phyloP scores from a whole-genome alignment of 2,888 invertebrate genomes.

The Clusia tigrina region DNA sequence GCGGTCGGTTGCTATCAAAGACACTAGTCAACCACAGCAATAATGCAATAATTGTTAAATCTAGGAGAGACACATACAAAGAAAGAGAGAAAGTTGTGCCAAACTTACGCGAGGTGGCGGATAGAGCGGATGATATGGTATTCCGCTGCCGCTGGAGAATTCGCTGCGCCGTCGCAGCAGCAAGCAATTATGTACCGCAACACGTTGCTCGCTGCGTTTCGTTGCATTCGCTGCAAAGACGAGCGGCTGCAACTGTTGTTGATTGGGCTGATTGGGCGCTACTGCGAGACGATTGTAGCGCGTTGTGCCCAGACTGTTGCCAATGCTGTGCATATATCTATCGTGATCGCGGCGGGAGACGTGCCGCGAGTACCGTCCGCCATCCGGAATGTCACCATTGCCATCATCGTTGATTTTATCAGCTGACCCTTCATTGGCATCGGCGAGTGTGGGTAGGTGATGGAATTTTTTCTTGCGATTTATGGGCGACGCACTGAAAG shows the following conservation, averaged over 20 bases:
- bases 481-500: slow-evolving; percentile 61
- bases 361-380: slow-evolving; percentile 52
- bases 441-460: slow-evolving; percentile 48
- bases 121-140: slow-evolving; percentile 32
- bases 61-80: too few species aligned
- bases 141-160: slow-evolving; percentile 46
- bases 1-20: too few species aligned
- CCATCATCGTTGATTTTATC: slow-evolving; percentile 45
- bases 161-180: slow-evolving; percentile 56
- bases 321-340: slow-evolving; percentile 40
- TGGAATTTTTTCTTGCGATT: slow-evolving; percentile 54
- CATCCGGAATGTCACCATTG: slow-evolving; percentile 44
- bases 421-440: slow-evolving; percentile 37
- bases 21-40: too few species aligned
- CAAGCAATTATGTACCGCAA: slow-evolving; percentile 52
- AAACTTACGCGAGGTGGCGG: slow-evolving; percentile 31
- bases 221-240: slow-evolving; percentile 36
- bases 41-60: too few species aligned
- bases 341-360: slow-evolving; percentile 47
- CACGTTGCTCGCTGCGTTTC: slow-evolving; percentile 27
- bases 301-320: slow-evolving; percentile 46
- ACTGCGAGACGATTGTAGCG: slow-evolving; percentile 45
- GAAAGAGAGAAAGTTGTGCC: too few species aligned
- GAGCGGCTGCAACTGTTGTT: slow-evolving; percentile 31
- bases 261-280: slow-evolving; percentile 31